These are phyloP conservation scores for Tinamus major DNA, from an alignment of 2,797 vertebrate species.

Conservation along the genomic window DNA sequence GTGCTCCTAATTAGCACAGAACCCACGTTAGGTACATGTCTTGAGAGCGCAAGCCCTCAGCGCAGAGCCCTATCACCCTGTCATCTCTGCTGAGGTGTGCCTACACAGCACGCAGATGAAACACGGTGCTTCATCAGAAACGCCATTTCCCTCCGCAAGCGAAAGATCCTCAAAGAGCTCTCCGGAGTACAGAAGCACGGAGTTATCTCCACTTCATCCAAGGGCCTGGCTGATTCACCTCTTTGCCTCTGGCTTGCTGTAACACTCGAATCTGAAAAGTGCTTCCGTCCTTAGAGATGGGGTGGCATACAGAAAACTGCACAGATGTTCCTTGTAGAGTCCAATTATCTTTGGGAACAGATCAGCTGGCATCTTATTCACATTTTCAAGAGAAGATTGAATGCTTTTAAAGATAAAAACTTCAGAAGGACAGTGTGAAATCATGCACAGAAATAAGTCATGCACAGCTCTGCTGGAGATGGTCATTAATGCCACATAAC, in stretches of 20 bases:
- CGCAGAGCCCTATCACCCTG: conserved; percentile 41
- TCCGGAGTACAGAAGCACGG: conserved; percentile 35
- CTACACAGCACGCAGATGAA: conserved; percentile 71
- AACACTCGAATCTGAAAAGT: conserved; percentile 13
- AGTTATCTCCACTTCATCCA: conserved; percentile 38
- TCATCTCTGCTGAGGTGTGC: conserved; percentile 66
- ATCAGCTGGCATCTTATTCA: not conserved
- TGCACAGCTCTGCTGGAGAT: not conserved
- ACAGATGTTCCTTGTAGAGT: conserved; percentile 30
- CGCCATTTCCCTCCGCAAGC: conserved; percentile 53
- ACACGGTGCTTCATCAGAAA: conserved; percentile 69
- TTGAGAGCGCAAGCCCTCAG: conserved; percentile 65
- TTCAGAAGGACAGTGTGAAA: not conserved
- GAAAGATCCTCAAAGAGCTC: conserved; percentile 58
- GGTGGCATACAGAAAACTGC: not conserved
- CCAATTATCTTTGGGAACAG: conserved; percentile 24
- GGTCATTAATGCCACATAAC: not conserved
- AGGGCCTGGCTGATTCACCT: conserved; percentile 20
- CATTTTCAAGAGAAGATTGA: not conserved
- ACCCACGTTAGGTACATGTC: conserved; percentile 49
- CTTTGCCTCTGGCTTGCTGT: conserved; percentile 45
- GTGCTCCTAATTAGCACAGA: conserved; percentile 60
- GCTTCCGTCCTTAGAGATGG: conserved; percentile 28
- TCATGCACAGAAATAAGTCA: not conserved
- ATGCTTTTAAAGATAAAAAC: not conserved